These are phyloP conservation scores for Anadara kagoshimensis DNA, from an alignment of 1,140 invertebrate genomes.

Conservation along the genomic window DNA sequence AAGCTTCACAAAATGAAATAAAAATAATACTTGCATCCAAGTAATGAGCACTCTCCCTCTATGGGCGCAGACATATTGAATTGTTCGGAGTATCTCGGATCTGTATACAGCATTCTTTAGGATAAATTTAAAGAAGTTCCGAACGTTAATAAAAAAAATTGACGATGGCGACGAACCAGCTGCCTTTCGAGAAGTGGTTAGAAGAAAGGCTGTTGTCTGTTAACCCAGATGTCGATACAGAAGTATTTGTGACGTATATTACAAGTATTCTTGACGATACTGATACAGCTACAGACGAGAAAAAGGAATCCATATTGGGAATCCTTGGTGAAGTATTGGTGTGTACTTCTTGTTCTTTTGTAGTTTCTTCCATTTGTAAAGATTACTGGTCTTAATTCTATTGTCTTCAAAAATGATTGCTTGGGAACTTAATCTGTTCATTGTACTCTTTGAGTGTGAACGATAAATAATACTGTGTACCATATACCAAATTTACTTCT, in stretches of 20 bases:
- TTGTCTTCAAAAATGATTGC: no score
- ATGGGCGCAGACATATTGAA: constrained; percentile 15
- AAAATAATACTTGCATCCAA: background rate
- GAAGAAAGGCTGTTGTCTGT: constrained; percentile 53
- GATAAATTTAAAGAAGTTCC: background rate
- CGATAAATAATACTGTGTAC: no score
- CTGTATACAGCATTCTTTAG: background rate
- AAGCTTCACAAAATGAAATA: no score
- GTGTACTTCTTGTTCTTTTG: constrained; percentile 7
- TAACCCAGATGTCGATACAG: constrained; percentile 62
- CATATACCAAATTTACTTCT: no score
- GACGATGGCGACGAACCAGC: constrained; percentile 58
- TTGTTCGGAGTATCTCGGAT: background rate
- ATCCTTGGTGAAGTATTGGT: constrained; percentile 59
- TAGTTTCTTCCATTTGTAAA: no score
- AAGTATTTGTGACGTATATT: constrained; percentile 66
- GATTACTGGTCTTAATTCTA: no score
- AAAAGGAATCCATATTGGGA: constrained; percentile 53
- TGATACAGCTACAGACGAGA: constrained; percentile 49
- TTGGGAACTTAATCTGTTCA: no score
- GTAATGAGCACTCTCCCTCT: background rate
- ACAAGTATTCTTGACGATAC: constrained; percentile 62
- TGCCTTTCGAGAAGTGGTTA: constrained; percentile 59
- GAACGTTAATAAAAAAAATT: background rate
- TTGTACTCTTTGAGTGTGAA: no score